These are phyloP conservation scores for Gobius niger DNA, from an alignment of 2,113 vertebrate genomes.

Conservation along the genomic window DNA sequence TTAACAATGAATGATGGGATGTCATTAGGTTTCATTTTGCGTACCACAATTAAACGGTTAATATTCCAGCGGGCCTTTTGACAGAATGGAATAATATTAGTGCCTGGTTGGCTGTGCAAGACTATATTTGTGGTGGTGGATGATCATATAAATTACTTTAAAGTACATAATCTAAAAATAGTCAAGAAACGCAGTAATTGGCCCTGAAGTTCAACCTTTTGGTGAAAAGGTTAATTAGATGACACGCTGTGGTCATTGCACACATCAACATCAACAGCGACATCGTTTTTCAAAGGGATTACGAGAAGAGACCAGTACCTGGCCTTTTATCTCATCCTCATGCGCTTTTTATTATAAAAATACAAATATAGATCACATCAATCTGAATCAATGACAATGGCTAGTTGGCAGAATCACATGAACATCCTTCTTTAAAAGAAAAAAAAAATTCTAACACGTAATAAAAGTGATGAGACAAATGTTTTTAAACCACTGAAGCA, in stretches of 20 bases:
- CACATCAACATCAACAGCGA: slow-evolving; percentile 6
- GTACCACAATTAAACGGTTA: background rate
- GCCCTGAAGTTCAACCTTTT: slow-evolving; percentile 3
- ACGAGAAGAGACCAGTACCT: background rate
- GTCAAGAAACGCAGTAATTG: background rate
- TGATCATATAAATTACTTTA: slow-evolving; percentile 15
- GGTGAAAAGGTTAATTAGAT: slow-evolving; percentile 41
- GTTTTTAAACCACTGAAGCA: too few relatives aligned
- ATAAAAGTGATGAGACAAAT: too few relatives aligned
- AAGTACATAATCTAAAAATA: slow-evolving; percentile 30
- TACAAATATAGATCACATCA: too few relatives aligned
- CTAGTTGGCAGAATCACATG: too few relatives aligned
- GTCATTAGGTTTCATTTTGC: slow-evolving; percentile 27
- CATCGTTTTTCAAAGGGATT: background rate
- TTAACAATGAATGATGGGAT: slow-evolving; percentile 51
- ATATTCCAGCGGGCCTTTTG: background rate
- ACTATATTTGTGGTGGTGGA: background rate
- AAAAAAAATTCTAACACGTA: too few relatives aligned
- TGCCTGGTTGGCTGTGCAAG: slow-evolving; percentile 4
- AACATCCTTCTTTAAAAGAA: too few relatives aligned
- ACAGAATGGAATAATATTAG: background rate
- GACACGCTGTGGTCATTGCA: slow-evolving; percentile 8
- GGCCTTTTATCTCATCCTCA: background rate
- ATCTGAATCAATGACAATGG: too few relatives aligned
- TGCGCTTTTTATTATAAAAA: too few relatives aligned